A percentile compares a stretch with the other conserved stretches of the same genome.
Evolutionary conservation across 1,140 invertebrate genomes (phyloP).

Genomic region (Drosophila rhopaloa): DNA sequence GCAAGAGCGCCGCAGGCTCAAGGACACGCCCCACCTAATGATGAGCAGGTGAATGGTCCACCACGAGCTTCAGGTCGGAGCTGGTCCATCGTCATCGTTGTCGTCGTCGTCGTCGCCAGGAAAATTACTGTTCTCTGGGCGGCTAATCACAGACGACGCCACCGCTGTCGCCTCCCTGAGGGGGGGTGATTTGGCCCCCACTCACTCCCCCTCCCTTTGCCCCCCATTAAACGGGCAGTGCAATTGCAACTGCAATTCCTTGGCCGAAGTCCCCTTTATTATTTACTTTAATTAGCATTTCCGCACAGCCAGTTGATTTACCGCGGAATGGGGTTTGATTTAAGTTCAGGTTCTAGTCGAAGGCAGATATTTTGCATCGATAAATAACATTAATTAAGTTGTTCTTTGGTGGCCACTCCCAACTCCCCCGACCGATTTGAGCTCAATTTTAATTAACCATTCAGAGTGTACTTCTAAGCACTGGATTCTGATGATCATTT

Average conservation of each 20-base stretch:
- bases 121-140: slow-evolving; percentile 61
- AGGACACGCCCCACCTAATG: slow-evolving; percentile 74
- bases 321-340: slow-evolving; percentile 24
- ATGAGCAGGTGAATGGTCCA: slow-evolving; percentile 62
- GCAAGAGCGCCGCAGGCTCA: slow-evolving; percentile 50
- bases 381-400: slow-evolving; percentile 82
- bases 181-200: slow-evolving; percentile 6
- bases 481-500: neutral
- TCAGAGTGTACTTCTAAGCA: slow-evolving; percentile 3
- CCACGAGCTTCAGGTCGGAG: slow-evolving; percentile 30
- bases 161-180: slow-evolving; percentile 47
- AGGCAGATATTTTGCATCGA: slow-evolving; percentile 74
- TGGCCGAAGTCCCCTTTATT: slow-evolving; percentile 53
- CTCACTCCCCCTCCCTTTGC: neutral
- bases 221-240: slow-evolving; percentile 11
- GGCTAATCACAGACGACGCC: slow-evolving; percentile 73
- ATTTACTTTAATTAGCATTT: slow-evolving; percentile 83
- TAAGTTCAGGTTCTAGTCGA: slow-evolving; percentile 9
- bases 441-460: slow-evolving; percentile 67
- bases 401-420: slow-evolving; percentile 67
- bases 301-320: slow-evolving; percentile 49
- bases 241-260: slow-evolving; percentile 33
- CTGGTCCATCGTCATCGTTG: slow-evolving; percentile 4
- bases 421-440: slow-evolving; percentile 28
- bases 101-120: slow-evolving; percentile 41